Conservation (phyloP, 2,888 invertebrate genomes). For the Aphrophora alni region DNA sequence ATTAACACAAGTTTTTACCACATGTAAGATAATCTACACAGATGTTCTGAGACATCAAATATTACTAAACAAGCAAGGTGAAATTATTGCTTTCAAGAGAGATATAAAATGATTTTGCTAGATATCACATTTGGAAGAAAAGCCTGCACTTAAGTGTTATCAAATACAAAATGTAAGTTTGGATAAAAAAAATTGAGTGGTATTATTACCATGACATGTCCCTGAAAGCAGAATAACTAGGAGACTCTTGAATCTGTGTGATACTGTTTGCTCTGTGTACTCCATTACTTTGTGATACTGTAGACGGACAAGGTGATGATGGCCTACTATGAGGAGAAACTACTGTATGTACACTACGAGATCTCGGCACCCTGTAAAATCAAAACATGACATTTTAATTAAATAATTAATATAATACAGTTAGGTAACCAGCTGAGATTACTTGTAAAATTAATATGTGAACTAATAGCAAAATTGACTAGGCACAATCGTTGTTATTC, state of each 20-base stretch:
- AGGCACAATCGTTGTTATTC: too few relatives aligned
- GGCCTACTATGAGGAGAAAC: slow-evolving; percentile 48
- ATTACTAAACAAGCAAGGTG: too few relatives aligned
- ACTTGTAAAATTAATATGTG: not conserved
- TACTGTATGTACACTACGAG: slow-evolving; percentile 63
- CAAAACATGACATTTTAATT: slow-evolving; percentile 47
- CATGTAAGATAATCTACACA: too few relatives aligned
- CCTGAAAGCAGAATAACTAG: slow-evolving; percentile 59
- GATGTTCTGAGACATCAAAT: too few relatives aligned
- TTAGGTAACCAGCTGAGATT: slow-evolving; percentile 38
- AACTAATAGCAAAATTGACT: not conserved
- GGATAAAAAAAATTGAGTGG: too few relatives aligned
- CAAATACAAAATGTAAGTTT: too few relatives aligned
- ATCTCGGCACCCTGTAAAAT: slow-evolving; percentile 63
- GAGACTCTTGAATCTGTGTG: slow-evolving; percentile 57
- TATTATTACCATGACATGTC: slow-evolving; percentile 66
- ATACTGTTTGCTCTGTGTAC: slow-evolving; percentile 59
- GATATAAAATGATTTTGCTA: too few relatives aligned
- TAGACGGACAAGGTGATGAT: slow-evolving; percentile 51
- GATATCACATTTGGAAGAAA: too few relatives aligned
- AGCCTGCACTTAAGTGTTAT: too few relatives aligned
- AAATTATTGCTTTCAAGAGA: too few relatives aligned
- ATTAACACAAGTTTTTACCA: too few relatives aligned
- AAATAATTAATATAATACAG: slow-evolving; percentile 20
- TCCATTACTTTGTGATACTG: slow-evolving; percentile 46